phyloP scores from a whole-genome alignment of 2,888 invertebrate genomes.

The Microchrysa polita region DNA sequence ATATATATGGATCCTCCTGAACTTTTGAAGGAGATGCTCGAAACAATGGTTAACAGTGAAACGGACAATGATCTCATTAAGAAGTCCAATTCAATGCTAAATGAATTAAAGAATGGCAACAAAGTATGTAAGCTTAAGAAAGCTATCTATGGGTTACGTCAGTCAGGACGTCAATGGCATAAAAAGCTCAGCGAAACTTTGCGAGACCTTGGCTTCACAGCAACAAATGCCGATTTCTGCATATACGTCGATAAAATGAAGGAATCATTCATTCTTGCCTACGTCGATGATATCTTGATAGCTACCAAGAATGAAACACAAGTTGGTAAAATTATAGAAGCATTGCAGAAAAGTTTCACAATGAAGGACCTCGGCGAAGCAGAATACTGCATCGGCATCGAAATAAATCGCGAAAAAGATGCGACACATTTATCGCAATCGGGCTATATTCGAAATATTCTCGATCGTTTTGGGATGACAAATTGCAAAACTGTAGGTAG shows the following conservation, averaged over 20 bases:
- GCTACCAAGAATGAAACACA: background rate
- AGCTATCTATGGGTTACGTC: slow-evolving; percentile 43
- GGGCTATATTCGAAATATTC: slow-evolving; percentile 48
- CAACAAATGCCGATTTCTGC: slow-evolving; percentile 50
- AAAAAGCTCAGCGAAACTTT: slow-evolving; percentile 38
- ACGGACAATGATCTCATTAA: background rate
- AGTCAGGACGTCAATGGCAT: slow-evolving; percentile 52
- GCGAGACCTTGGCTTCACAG: slow-evolving; percentile 47
- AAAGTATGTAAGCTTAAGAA: background rate
- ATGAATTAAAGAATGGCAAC: background rate
- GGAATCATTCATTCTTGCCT: background rate
- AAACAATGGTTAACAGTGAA: background rate
- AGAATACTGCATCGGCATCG: background rate
- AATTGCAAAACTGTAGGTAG: slow-evolving; percentile 49
- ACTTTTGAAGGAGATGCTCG: background rate
- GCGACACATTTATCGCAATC: slow-evolving; percentile 34
- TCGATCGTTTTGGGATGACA: slow-evolving; percentile 49
- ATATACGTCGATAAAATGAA: slow-evolving; percentile 44
- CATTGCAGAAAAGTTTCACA: background rate
- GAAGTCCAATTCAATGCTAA: background rate
- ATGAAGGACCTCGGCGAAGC: background rate
- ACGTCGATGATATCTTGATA: background rate
- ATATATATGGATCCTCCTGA: slow-evolving; percentile 12
- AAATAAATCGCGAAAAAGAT: background rate
- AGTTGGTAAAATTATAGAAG: background rate